Base-by-base conservation (phyloP, 2,113 vertebrate species). In the Gymnarchus niloticus region DNA sequence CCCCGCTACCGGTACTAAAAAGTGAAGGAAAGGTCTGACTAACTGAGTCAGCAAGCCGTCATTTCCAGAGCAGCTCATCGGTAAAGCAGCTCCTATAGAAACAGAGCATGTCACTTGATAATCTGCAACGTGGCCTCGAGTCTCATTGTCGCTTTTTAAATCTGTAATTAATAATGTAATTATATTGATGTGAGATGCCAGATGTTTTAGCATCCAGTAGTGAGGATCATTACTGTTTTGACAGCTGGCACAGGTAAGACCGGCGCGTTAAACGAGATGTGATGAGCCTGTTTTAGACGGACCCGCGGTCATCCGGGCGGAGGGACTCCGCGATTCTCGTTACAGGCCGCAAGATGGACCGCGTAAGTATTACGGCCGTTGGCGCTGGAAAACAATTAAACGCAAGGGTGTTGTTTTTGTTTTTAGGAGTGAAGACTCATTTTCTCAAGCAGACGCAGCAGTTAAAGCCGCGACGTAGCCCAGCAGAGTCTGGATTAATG, bases 401-500 rank as follows among this genome's bases (percentile, higher is more conserved):
- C 44, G 44, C 41, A 41, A 81, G 85, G 56, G 85, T 85, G 56
- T 37, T 82, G 56, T 82, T 49, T n/a, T n/a, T 54, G 23, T 80
- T 86, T 80, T 86, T 78, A 88, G 65, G 57, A 83, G 69, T 85
- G 46, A 85, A 85, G 77, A 54, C 44, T 23, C 48, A 69, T 54
- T n/a, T 80, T 65, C 48, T 84, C 49, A 59, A 57, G 56, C 59
- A 51, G 25, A 87, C 86, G 88, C 87, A 88, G 48, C 25, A 25
- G 44, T 77, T 84, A 87, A 89, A 85, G 84, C 83, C 73, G 54
- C 84, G 85, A 21, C 69, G 6, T 52, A 51, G 87, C 87, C 56
- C 37, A 56, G 81, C 85, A 80, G 69, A 89, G 78, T 86, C 80
- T 48, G 85, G 84, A 91, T 91, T 91, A 89, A 91, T 90, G 87